Base-by-base conservation (phyloP, 1,140 invertebrate genomes). In the Riptortus pedestris region DNA sequence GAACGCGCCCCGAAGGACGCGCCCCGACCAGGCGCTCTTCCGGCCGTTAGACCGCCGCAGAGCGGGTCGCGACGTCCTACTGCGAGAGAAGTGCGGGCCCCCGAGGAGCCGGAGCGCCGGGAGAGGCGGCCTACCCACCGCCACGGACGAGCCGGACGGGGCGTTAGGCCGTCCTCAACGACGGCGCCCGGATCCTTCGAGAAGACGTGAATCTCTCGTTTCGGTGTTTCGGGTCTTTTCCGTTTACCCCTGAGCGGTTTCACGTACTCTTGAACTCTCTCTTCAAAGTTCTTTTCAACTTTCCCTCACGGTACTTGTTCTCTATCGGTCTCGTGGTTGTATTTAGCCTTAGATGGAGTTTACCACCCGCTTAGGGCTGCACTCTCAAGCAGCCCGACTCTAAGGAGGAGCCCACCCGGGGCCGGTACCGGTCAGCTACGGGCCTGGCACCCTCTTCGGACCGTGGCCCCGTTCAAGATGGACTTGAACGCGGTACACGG, bases 251-350 rank as follows among this genome's bases (percentile, higher is more conserved):
- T 81, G 76, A 81, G 78, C 81, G 80, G 80, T 87, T 88, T 87
- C 85, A 87, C 83, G 83, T 83, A 84, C 85, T 87, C 75, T 88
- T 89, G 75, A 85, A 87, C 86, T 88, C 86, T 87, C 85, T 88
- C 80, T 88, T 87, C 85, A 88, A 86, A 87, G 84, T 87, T 80
- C 84, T 88, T 88, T 88, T 84, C 85, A 88, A 84, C 85, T 88
- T 90, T 89, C 85, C 87, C 83, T 89, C 85, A 86, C 86, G 83
- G 85, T 89, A 90, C 86, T 90, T 88, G 85, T 90, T 85, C 79
- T 82, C 86, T 90, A 87, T 90, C 85, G 85, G 85, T 85, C 84
- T 88, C 85, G 78, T 79, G 80, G 78, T 75, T 67, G 79, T 88
- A 88, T 88, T 89, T 88, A 88, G 85, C 83, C 81, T 88, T 89